Conservation (phyloP, 1,140 invertebrate species). For the Drosophila melanica region DNA sequence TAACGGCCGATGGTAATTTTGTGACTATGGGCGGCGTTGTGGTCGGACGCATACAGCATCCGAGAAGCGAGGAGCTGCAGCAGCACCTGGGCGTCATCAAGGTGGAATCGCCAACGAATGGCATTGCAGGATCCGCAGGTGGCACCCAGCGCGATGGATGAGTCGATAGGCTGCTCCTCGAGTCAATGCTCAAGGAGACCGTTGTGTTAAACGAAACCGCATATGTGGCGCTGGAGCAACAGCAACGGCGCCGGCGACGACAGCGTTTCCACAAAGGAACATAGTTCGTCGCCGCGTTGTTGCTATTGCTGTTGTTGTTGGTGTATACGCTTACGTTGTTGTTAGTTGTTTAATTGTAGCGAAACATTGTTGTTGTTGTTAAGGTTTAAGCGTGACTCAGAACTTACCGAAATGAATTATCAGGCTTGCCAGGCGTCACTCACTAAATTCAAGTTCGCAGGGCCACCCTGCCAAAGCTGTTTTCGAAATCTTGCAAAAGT, state of each 20-base stretch:
- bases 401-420: constrained; percentile 66
- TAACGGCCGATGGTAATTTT: constrained; percentile 78
- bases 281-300: not conserved
- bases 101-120: constrained; percentile 76
- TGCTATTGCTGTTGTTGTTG: constrained; percentile 34
- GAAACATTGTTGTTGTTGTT: constrained; percentile 80
- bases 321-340: constrained; percentile 79
- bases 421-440: constrained; percentile 6
- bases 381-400: constrained; percentile 76
- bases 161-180: constrained; percentile 73
- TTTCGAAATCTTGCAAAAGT: not conserved
- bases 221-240: constrained; percentile 22
- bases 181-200: constrained; percentile 68
- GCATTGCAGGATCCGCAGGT: constrained; percentile 28
- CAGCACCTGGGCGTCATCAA: constrained; percentile 80
- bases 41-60: constrained; percentile 76
- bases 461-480: not conserved
- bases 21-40: constrained; percentile 82
- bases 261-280: constrained; percentile 11
- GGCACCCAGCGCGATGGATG: constrained; percentile 73
- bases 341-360: constrained; percentile 83
- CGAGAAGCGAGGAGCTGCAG: constrained; percentile 69
- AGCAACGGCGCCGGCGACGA: constrained; percentile 21
- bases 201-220: constrained; percentile 45
- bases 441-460: not conserved